A percentile compares a stretch with the other conserved stretches of the same genome.
These are phyloP conservation scores for Falco biarmicus DNA, from an alignment of 2,797 vertebrate genomes.

Conservation along the genomic window DNA sequence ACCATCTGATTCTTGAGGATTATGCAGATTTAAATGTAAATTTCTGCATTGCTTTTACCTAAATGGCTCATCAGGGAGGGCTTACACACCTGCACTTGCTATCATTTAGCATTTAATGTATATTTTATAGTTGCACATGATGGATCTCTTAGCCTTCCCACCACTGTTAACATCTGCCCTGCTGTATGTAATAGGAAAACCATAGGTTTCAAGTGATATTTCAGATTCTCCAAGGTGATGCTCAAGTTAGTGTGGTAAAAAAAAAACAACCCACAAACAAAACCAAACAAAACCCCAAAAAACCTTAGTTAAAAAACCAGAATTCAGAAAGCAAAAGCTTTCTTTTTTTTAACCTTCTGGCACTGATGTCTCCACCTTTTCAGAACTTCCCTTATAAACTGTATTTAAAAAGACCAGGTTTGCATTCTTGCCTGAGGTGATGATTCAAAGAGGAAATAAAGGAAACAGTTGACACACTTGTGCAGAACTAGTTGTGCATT, in stretches of 20 bases:
- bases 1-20: conserved; percentile 40
- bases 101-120: conserved; percentile 22
- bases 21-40: conserved; percentile 51
- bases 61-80: conserved; percentile 43
- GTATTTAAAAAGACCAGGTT: neutral
- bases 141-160: conserved; percentile 31
- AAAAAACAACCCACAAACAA: neutral
- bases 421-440: neutral
- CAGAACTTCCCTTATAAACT: neutral
- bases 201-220: conserved; percentile 43
- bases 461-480: neutral
- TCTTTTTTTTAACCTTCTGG: neutral
- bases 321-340: neutral
- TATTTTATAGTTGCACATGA: conserved; percentile 58
- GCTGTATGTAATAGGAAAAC: conserved; percentile 36
- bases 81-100: conserved; percentile 51
- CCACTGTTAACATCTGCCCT: conserved; percentile 47
- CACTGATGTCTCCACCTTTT: neutral
- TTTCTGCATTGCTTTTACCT: conserved; percentile 52
- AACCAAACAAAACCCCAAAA: neutral
- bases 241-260: neutral
- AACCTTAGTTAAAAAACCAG: neutral
- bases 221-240: conserved; percentile 44
- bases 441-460: neutral
- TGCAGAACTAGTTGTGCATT: neutral